Evolutionary conservation across 2,797 vertebrate species (phyloP), one percentile per base, ranked within the genome.

Genomic region (Astyanax mexicanus): DNA sequence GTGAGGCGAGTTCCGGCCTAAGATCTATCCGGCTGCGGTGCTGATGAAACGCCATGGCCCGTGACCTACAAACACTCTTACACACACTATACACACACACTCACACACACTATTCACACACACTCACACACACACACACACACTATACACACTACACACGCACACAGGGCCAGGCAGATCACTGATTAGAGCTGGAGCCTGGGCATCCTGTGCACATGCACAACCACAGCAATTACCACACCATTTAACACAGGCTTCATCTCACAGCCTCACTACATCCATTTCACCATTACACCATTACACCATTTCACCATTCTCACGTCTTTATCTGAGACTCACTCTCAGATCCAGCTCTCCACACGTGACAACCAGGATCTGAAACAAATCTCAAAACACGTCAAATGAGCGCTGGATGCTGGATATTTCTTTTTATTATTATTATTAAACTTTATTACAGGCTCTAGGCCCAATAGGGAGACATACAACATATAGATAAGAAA

Each of bases 1-100:
- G 71, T 86, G 87, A 44, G 84, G 86, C 71, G 58, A 25, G 84
- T 85, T 85, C 81, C 62, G 80, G 82, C 87, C 78, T 78, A 47
- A 70, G 78, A 80, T 78, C 85, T 78, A 75, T 66, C 40, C 37
- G 13, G 71, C 47, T 23, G 23, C 69, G 66, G 62, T 57, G 51
- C 75, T 77, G 76, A 67, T 81, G 80, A 83, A 75, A 69, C 75
- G 29, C 51, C 69, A 49, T 54, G 76, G 74, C 66, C 74, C 60
- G 27, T 66, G 79, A 80, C 61, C 74, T 66, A 66, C 75, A 81
- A 80, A 78, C 75, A 76, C 75, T 66, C 35, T 70, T 72, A n/a
- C n/a, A n/a, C n/a, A n/a, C n/a, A n/a, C n/a, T n/a, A n/a, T n/a
- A n/a, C n/a, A n/a, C n/a, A n/a, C n/a, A n/a, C n/a, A n/a, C n/a